Evolutionary conservation across 2,113 vertebrate species (phyloP).

Genomic region (Dinomys branickii): DNA sequence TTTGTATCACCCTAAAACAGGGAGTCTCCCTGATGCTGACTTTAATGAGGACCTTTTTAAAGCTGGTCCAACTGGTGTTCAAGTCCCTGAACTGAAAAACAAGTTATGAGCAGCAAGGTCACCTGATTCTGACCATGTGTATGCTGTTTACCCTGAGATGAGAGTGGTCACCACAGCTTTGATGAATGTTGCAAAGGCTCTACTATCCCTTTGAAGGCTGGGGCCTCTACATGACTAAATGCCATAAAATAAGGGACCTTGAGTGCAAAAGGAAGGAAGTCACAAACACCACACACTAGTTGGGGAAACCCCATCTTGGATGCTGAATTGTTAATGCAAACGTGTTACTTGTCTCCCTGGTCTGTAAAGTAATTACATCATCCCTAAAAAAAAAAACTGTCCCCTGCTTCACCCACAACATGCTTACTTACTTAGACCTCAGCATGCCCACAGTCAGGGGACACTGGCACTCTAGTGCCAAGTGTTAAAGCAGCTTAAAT

Average conservation of each 20-base stretch:
- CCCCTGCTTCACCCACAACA: background rate
- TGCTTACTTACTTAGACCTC: constrained; percentile 27
- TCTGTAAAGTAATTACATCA: constrained; percentile 54
- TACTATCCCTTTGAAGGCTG: constrained; percentile 68
- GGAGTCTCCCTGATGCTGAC: constrained; percentile 60
- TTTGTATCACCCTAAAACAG: constrained; percentile 58
- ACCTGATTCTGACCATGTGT: constrained; percentile 72
- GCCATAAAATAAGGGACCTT: constrained; percentile 65
- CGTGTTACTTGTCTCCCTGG: constrained; percentile 47
- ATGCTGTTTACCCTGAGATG: constrained; percentile 71
- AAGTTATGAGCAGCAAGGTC: constrained; percentile 75
- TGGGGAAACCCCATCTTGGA: constrained; percentile 47
- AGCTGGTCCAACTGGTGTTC: constrained; percentile 77
- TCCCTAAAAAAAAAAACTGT: constrained; percentile 46
- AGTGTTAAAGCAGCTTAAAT: background rate
- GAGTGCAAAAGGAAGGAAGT: constrained; percentile 49
- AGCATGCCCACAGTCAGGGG: background rate
- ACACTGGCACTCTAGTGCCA: background rate
- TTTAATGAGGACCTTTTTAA: constrained; percentile 72
- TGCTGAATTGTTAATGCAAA: constrained; percentile 50
- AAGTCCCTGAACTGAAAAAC: constrained; percentile 73
- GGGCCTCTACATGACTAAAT: constrained; percentile 62
- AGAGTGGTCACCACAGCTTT: constrained; percentile 59
- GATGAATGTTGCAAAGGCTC: constrained; percentile 63
- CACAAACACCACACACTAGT: background rate